Conservation (phyloP, 2,113 vertebrate species). For the Eptesicus fuscus region DNA sequence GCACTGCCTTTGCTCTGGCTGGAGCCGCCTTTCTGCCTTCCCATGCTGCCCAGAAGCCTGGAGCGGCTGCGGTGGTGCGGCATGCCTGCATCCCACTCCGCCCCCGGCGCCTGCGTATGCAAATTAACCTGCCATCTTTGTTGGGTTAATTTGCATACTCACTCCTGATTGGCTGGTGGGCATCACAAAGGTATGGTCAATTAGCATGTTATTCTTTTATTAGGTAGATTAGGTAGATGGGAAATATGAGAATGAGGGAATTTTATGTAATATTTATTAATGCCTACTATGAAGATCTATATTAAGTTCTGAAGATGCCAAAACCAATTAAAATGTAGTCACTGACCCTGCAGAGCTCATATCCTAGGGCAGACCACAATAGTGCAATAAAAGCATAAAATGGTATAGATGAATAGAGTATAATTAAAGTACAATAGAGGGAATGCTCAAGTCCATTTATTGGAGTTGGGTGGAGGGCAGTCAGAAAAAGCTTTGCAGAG, state of each 20-base stretch:
- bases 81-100: too few relatives aligned
- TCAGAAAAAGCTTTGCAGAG: not conserved
- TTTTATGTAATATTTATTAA: slow-evolving; percentile 17
- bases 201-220: too few relatives aligned
- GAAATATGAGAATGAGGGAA: slow-evolving; percentile 1
- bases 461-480: not conserved
- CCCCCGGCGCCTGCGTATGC: too few relatives aligned
- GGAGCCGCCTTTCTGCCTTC: too few relatives aligned
- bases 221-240: not conserved
- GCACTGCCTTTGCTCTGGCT: too few relatives aligned
- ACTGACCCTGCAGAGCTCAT: not conserved
- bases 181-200: too few relatives aligned
- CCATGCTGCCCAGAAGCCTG: too few relatives aligned
- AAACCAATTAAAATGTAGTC: not conserved
- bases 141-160: too few relatives aligned
- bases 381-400: not conserved
- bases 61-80: too few relatives aligned
- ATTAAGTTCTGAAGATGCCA: slow-evolving; percentile 14
- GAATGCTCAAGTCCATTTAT: not conserved
- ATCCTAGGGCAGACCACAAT: not conserved
- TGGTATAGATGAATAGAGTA: not conserved
- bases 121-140: too few relatives aligned
- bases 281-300: not conserved
- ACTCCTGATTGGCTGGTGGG: too few relatives aligned
- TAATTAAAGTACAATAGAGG: not conserved